Base-by-base conservation (phyloP, 2,113 vertebrate species). In the Gavia stellata region DNA sequence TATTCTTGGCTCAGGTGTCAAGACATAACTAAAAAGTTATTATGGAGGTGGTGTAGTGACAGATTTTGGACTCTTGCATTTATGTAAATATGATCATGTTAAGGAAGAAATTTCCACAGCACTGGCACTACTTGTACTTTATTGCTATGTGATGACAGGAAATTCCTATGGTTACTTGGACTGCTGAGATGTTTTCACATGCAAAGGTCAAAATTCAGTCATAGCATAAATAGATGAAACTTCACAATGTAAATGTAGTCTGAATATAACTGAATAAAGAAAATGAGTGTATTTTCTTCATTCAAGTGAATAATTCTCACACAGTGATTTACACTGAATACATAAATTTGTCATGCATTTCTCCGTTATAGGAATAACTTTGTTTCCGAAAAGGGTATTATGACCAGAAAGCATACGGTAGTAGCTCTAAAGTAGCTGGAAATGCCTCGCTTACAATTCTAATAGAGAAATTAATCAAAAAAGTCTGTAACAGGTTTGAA, bases 171-270 rank as follows among this genome's bases (percentile, higher is more conserved):
- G 58, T 77, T 90, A 68, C 49, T 94, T 85, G 74, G 71, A 50
- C 79, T 80, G 38, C 33, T 85, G 62, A 71, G 49, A 14, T 71
- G 18, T 90, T 94, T 95, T 81, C 71, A 77, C 50, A 67, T 73
- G 33, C 74, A 92, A 94, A 94, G 74, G 71, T 91, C 62, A 94
- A 73, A 92, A 96, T 77, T 81, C 42, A 86, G 79, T 88, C 66
- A 85, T 49, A 42, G 19, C 13, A 75, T 68, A 85, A 93, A 85
- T 10, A 91, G 44, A 84, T 68, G 62, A 84, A 96, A 45, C 18
- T 89, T 88, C 66, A 74, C 40, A 62, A 67, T 59, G 15, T 59
- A 89, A 81, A 92, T 81, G 71, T 84, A 63, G 40, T 88, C 62
- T 70, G 18, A 74, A 79, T 89, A 84, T 63, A 84, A 95, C 3